Conservation (phyloP, 2,888 invertebrate species). For the Odontomyia ornata region DNA sequence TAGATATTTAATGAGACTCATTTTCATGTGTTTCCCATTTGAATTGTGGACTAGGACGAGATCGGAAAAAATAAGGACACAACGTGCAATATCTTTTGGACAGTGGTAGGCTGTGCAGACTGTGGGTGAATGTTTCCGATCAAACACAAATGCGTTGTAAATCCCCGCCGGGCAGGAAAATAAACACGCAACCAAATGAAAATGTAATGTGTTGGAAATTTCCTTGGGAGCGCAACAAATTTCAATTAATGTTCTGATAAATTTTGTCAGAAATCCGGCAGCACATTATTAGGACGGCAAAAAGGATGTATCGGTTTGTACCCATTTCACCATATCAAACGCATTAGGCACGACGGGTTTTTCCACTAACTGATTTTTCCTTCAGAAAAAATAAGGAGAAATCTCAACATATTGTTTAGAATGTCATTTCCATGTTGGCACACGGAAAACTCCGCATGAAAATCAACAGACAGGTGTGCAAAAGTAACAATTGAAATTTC, state of each 20-base stretch:
- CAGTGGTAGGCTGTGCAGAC: not conserved
- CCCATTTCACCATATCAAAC: no score
- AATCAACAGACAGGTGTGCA: no score
- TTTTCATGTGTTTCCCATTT: constrained; percentile 6
- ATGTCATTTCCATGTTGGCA: no score
- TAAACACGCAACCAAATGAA: constrained; percentile 6
- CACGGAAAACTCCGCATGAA: no score
- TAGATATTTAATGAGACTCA: not conserved
- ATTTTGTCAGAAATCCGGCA: not conserved
- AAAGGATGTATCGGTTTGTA: no score
- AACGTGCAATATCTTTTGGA: not conserved
- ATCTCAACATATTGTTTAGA: no score
- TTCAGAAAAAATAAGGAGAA: no score
- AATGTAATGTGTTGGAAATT: constrained; percentile 20
- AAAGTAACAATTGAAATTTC: no score
- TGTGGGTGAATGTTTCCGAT: no score
- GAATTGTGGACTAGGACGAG: not conserved
- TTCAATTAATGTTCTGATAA: constrained; percentile 9
- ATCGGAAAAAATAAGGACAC: not conserved
- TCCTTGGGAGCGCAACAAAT: not conserved
- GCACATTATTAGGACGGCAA: not conserved
- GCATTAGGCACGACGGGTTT: no score
- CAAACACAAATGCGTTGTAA: not conserved
- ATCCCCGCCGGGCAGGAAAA: not conserved
- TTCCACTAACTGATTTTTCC: no score